Conservation (phyloP, 2,113 vertebrate genomes). For the Pluvianellus socialis region DNA sequence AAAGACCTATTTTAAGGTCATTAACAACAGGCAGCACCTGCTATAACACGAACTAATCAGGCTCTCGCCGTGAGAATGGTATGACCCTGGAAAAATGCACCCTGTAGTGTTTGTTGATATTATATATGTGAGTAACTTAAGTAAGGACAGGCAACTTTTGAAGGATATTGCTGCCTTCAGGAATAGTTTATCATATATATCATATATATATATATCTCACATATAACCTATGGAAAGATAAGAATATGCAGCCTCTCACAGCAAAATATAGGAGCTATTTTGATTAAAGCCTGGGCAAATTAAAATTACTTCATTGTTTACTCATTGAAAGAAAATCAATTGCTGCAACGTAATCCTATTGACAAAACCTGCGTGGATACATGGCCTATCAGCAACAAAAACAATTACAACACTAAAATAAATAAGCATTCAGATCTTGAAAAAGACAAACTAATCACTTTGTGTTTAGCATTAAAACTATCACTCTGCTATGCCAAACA, state of each 20-base stretch:
- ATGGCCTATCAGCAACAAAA: conserved; percentile 37
- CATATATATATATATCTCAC: background rate
- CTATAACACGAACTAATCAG: conserved; percentile 31
- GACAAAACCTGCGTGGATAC: conserved; percentile 55
- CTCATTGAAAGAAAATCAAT: conserved; percentile 71
- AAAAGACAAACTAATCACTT: conserved; percentile 38
- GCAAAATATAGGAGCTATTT: conserved; percentile 29
- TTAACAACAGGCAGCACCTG: background rate
- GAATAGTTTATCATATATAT: background rate
- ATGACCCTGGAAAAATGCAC: conserved; percentile 41
- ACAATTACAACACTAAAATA: conserved; percentile 69
- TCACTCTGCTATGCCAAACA: conserved; percentile 21
- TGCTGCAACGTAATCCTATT: conserved; percentile 69
- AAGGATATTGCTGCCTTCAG: background rate
- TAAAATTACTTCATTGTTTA: conserved; percentile 75
- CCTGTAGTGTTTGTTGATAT: conserved; percentile 41
- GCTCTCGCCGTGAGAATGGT: background rate
- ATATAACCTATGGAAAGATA: background rate
- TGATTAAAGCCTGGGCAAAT: conserved; percentile 65
- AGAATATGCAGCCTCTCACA: background rate
- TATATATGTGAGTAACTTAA: background rate
- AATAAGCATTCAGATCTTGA: conserved; percentile 64
- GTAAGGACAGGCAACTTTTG: conserved; percentile 24
- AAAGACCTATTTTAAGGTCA: background rate
- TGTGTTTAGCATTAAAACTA: conserved; percentile 19